Evolutionary conservation across 2,797 vertebrate species (phyloP), one percentile per base, ranked within the genome.

Genomic region (Distichodus sexfasciatus): DNA sequence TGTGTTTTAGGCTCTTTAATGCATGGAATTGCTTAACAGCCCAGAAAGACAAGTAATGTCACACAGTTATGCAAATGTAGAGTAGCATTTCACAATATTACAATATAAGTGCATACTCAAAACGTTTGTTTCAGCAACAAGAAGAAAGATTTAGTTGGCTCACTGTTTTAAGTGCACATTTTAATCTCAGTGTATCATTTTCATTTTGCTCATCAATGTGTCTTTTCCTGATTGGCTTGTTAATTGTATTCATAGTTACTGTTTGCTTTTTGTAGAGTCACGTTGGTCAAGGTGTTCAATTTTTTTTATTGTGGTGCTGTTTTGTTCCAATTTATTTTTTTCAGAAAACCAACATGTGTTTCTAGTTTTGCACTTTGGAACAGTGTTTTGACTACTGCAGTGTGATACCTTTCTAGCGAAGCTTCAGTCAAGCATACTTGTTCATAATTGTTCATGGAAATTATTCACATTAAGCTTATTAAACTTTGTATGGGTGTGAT

Each of bases 301-400:
- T 46, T 23, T 21, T 33, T 17, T 5, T 26, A 2, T 10, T 36
- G 55, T 41, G 35, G 24, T 41, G 36, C 19, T 58, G 35, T 41
- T 9, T n/a, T n/a, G n/a, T n/a, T n/a, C n/a, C n/a, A n/a, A n/a
- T n/a, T n/a, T n/a, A n/a, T n/a, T n/a, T n/a, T n/a, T n/a, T n/a
- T n/a, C n/a, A n/a, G n/a, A n/a, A n/a, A n/a, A n/a, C n/a, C n/a
- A n/a, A n/a, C n/a, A n/a, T n/a, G 21, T 40, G 35, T 26, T 58
- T 7, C 55, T 58, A 21, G 55, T 72, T 76, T 79, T 79, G 77
- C 77, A 79, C 77, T 79, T 79, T 79, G 77, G 77, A 58, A 6
- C 77, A 71, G 77, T 73, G 64, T 43, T 76, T 46, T 79, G 64
- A 75, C 75, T 29, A 15, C 26, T 7, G 23, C 46, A 48, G 21